Percentiles rank a stretch among this genome's conserved stretches.
phyloP scores from a whole-genome alignment of 2,113 vertebrate genomes.

The Pitta sordida region DNA sequence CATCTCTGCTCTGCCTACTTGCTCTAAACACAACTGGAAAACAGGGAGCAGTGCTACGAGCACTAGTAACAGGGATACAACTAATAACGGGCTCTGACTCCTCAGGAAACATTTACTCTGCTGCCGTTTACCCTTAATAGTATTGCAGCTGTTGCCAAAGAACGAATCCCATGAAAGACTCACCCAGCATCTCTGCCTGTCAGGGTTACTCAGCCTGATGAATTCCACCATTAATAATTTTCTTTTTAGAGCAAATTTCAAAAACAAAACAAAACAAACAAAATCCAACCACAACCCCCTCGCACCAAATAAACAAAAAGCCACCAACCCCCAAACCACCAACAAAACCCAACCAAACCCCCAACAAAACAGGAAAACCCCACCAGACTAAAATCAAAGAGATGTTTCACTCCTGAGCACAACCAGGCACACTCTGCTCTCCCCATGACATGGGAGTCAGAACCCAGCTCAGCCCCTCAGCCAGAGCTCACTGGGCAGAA shows the following conservation, averaged over 20 bases:
- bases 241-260: neutral
- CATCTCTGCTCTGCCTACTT: neutral
- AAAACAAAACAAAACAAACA: neutral
- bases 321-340: neutral
- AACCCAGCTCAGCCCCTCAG: neutral
- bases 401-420: neutral
- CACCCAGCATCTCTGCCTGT: neutral
- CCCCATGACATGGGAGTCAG: fast-evolving
- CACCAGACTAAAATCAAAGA: fast-evolving
- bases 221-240: neutral
- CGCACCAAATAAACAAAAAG: neutral
- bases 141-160: neutral
- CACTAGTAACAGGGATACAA: neutral
- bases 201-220: neutral
- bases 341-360: neutral
- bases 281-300: no score
- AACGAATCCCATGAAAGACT: neutral
- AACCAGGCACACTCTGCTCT: neutral
- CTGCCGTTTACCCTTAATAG: neutral
- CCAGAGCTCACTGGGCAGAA: neutral
- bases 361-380: no score
- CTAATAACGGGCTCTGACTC: neutral
- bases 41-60: neutral
- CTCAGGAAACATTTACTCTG: neutral
- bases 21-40: neutral